Conservation (phyloP, 1,140 invertebrate species). For the Dinoponera quadriceps region DNA sequence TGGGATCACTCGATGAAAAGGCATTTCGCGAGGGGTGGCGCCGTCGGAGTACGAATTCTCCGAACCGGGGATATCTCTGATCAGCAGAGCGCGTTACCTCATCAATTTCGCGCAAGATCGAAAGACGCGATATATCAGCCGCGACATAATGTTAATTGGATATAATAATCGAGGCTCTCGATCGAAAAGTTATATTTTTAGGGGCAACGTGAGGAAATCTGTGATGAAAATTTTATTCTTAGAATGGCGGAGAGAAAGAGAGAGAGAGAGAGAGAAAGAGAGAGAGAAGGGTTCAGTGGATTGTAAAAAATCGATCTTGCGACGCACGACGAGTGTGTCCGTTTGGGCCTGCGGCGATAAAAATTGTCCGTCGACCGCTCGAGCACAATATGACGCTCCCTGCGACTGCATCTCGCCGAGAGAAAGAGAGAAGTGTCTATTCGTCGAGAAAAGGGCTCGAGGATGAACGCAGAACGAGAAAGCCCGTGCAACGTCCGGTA, state of each 20-base stretch:
- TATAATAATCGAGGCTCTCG: neutral
- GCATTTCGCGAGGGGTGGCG: conserved; percentile 12
- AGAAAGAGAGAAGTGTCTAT: conserved; percentile 24
- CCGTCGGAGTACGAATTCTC: neutral
- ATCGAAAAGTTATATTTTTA: neutral
- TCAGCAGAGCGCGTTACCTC: conserved; percentile 23
- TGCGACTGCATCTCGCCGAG: neutral
- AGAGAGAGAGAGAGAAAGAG: too few species aligned
- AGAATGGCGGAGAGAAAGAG: too few species aligned
- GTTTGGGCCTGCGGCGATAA: neutral
- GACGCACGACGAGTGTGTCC: neutral
- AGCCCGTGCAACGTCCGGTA: conserved; percentile 74
- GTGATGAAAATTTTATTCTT: too few species aligned
- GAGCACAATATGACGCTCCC: too few species aligned
- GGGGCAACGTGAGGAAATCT: too few species aligned
- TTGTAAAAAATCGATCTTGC: neutral
- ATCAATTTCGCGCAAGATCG: conserved; percentile 23
- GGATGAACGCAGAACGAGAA: conserved; percentile 42
- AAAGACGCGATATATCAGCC: neutral
- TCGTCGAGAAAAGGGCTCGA: conserved; percentile 29
- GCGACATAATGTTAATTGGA: neutral
- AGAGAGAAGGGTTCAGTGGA: too few species aligned
- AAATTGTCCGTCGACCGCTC: neutral
- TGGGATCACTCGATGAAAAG: conserved; percentile 45
- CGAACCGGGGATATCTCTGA: conserved; percentile 35